Percentiles rank a stretch among this genome's conserved stretches.
Conservation (phyloP, 2,113 vertebrate species). For the Chauna torquata region DNA sequence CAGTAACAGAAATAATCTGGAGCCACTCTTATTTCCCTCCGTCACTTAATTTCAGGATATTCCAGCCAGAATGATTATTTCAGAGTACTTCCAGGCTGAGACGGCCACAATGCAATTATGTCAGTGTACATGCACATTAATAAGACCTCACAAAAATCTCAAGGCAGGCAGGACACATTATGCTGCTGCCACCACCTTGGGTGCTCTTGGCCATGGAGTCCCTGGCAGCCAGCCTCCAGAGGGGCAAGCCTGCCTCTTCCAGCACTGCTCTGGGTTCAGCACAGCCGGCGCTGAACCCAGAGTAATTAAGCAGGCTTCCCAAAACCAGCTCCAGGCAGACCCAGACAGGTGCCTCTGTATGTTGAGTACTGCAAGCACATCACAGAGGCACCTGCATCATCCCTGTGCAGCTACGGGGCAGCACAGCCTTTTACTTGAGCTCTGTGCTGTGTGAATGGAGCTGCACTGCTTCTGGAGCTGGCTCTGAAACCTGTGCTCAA, state of each 20-base stretch:
- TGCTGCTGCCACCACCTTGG: neutral
- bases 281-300: neutral
- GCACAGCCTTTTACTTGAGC: neutral
- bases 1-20: neutral
- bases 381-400: accelerated
- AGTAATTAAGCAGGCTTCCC: neutral
- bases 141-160: neutral
- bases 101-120: neutral
- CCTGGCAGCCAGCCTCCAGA: neutral
- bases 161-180: neutral
- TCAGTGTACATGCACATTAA: neutral
- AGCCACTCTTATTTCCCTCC: neutral
- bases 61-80: neutral
- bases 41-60: neutral
- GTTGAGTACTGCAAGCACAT: neutral
- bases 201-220: neutral
- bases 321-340: neutral
- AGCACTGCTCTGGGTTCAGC: neutral
- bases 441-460: neutral
- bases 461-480: neutral
- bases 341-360: neutral
- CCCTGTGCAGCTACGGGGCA: neutral
- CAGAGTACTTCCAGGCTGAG: neutral
- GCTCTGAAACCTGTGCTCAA: neutral
- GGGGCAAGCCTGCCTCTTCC: neutral